Evolutionary conservation across 2,888 invertebrate species (phyloP).

Genomic region (Yponomeuta evonymella): DNA sequence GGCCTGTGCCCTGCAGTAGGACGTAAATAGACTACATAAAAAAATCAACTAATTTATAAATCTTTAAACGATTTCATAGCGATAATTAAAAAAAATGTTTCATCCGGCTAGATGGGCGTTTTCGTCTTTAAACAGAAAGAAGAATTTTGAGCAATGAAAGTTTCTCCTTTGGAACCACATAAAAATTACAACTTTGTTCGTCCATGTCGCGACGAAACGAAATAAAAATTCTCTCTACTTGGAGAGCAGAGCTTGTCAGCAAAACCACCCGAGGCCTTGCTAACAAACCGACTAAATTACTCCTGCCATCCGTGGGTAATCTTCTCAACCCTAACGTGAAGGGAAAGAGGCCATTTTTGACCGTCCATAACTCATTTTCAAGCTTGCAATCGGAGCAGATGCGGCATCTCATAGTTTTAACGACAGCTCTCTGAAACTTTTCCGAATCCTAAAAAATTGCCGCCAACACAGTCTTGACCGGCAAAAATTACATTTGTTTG

Average conservation of each 20-base stretch:
- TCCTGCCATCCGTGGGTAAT: not conserved
- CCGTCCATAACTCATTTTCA: too few species aligned
- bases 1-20: too few species aligned
- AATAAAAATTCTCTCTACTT: constrained; percentile 31
- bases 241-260: constrained; percentile 34
- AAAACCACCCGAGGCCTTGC: constrained; percentile 31
- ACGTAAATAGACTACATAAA: too few species aligned
- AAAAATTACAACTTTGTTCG: not conserved
- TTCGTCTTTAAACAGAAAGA: not conserved
- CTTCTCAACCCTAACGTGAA: not conserved
- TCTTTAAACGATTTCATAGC: too few species aligned
- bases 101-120: too few species aligned
- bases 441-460: not conserved
- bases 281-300: not conserved
- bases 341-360: not conserved
- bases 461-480: too few species aligned
- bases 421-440: constrained; percentile 3
- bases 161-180: constrained; percentile 1
- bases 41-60: too few species aligned
- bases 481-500: too few species aligned
- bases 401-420: constrained; percentile 11
- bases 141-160: not conserved
- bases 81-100: too few species aligned
- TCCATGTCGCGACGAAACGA: constrained; percentile 21
- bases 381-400: constrained; percentile 1